A percentile compares a stretch with the other conserved stretches of the same genome.
Conservation (phyloP, 2,113 vertebrate genomes). For the Pipa parva region DNA sequence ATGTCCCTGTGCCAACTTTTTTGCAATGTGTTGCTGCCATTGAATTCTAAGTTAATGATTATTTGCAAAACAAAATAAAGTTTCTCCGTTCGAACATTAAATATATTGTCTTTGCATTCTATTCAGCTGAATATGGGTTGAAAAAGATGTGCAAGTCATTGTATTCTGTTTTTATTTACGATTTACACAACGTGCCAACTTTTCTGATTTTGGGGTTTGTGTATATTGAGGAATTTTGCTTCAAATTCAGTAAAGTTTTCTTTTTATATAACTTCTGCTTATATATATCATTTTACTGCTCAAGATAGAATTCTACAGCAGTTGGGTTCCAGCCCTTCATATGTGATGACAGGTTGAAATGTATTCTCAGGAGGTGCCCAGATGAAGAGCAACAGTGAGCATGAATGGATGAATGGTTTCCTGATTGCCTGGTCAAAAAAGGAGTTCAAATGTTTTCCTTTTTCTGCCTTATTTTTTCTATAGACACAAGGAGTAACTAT, state of each 20-base stretch:
- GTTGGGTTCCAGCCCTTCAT: slow-evolving; percentile 4
- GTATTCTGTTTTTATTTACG: too few relatives aligned
- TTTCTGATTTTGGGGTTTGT: too few relatives aligned
- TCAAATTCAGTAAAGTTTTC: not conserved
- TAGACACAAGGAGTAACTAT: not conserved
- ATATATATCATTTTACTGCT: not conserved
- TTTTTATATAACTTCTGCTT: slow-evolving; percentile 1
- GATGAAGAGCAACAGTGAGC: slow-evolving; percentile 22
- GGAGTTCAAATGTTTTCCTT: slow-evolving; percentile 32
- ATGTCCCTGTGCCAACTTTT: too few relatives aligned
- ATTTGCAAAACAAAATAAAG: too few relatives aligned
- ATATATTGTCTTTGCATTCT: too few relatives aligned
- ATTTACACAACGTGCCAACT: too few relatives aligned
- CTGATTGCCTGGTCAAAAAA: slow-evolving; percentile 31
- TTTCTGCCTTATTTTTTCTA: slow-evolving; percentile 16
- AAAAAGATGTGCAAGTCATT: too few relatives aligned
- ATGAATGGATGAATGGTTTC: slow-evolving; percentile 27
- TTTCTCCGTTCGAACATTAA: too few relatives aligned
- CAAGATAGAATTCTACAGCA: slow-evolving; percentile 4
- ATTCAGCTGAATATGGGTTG: too few relatives aligned
- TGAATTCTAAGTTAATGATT: too few relatives aligned
- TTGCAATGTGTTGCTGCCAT: too few relatives aligned
- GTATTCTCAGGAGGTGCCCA: slow-evolving; percentile 16
- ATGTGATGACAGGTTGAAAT: slow-evolving; percentile 30
- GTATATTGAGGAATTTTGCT: too few relatives aligned